Evolutionary conservation across 2,888 invertebrate species (phyloP).

Genomic region (Apamea sordens): DNA sequence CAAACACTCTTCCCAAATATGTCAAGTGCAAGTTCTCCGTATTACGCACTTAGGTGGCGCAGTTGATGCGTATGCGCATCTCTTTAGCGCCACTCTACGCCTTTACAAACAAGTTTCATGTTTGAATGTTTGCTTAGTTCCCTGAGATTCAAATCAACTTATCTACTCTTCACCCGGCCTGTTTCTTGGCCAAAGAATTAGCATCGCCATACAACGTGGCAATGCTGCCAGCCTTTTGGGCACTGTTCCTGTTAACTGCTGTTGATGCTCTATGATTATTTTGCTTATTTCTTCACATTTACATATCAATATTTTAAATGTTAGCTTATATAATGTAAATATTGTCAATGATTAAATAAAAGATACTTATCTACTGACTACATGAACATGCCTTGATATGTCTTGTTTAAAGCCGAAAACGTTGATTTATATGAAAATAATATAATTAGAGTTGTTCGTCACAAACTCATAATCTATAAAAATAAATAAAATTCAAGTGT

Average conservation of each 20-base stretch:
- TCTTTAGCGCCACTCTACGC: slow-evolving; percentile 79
- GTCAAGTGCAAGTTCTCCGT: slow-evolving; percentile 77
- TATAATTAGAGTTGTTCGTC: background rate
- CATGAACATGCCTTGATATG: background rate
- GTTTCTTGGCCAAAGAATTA: too few relatives aligned
- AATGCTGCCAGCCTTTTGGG: too few relatives aligned
- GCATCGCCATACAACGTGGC: too few relatives aligned
- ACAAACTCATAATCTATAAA: background rate
- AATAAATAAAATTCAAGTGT: too few relatives aligned
- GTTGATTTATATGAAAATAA: background rate
- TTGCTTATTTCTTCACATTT: too few relatives aligned
- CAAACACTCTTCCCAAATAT: slow-evolving; percentile 42
- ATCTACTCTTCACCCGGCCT: background rate
- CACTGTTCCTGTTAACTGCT: too few relatives aligned
- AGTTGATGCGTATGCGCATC: slow-evolving; percentile 81
- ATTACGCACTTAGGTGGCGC: slow-evolving; percentile 65
- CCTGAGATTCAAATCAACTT: slow-evolving; percentile 10
- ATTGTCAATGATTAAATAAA: too few relatives aligned
- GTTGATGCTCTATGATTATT: too few relatives aligned
- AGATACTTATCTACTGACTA: too few relatives aligned
- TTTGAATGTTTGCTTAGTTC: slow-evolving; percentile 20
- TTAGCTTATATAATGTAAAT: too few relatives aligned
- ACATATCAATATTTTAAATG: too few relatives aligned
- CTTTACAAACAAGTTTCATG: slow-evolving; percentile 43
- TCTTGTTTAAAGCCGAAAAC: background rate